phyloP scores from a whole-genome alignment of 2,797 vertebrate species.

The Urosaurus nigricauda region DNA sequence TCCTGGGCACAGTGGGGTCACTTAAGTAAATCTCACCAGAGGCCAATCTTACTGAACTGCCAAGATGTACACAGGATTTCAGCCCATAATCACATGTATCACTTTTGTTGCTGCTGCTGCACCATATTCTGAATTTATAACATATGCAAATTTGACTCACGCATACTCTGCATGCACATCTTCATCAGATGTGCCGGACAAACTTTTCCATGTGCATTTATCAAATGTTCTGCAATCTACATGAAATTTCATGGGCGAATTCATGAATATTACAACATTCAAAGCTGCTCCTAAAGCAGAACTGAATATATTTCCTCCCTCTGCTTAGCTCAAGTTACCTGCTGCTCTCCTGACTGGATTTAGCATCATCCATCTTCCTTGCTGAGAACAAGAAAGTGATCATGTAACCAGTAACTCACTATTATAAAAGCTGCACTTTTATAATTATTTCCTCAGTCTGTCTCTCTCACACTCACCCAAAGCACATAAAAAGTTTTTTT shows the following conservation, averaged over 20 bases:
- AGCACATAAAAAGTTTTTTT: conserved; percentile 61
- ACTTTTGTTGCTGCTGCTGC: neutral
- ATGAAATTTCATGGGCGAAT: neutral
- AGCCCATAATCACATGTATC: neutral
- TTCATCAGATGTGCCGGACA: neutral
- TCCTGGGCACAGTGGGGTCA: too few relatives aligned
- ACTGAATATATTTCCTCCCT: neutral
- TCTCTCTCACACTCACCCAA: neutral
- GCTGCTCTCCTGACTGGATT: conserved; percentile 47
- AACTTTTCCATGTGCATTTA: neutral
- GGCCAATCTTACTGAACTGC: neutral
- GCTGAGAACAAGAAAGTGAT: conserved; percentile 60
- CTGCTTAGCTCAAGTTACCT: conserved; percentile 35
- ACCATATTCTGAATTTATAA: neutral
- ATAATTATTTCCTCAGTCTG: conserved; percentile 37
- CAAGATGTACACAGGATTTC: neutral
- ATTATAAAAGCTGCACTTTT: conserved; percentile 61
- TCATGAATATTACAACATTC: neutral
- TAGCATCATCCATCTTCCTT: conserved; percentile 50
- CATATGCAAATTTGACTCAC: too few relatives aligned
- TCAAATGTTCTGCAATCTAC: neutral
- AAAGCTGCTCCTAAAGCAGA: neutral
- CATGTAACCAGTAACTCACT: conserved; percentile 67
- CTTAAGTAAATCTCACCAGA: neutral
- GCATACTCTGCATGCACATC: too few relatives aligned